phyloP scores from a whole-genome alignment of 2,113 vertebrate species.

The Pteruthius melanotis region DNA sequence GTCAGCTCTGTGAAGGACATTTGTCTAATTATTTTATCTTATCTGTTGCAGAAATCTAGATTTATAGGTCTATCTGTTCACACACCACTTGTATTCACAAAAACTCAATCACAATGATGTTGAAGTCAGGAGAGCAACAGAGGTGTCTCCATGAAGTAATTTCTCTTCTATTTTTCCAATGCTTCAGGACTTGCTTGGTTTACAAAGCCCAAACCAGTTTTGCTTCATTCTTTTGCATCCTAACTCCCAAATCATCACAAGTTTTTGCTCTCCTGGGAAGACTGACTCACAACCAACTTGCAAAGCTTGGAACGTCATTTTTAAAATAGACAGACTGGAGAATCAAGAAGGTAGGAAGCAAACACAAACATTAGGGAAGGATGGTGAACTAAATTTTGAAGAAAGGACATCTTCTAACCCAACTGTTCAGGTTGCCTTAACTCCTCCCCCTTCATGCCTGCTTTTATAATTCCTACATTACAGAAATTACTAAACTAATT shows the following conservation, averaged over 20 bases:
- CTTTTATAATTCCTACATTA: background rate
- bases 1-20: background rate
- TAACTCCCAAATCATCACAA: background rate
- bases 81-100: background rate
- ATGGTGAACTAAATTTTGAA: background rate
- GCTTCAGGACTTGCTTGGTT: background rate
- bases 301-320: background rate
- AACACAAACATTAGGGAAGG: background rate
- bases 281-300: background rate
- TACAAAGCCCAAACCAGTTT: slow-evolving; percentile 12
- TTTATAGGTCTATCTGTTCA: background rate
- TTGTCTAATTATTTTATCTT: background rate
- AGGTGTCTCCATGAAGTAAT: background rate
- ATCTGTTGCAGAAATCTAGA: background rate
- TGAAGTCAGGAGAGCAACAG: background rate
- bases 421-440: background rate
- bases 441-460: background rate
- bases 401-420: background rate
- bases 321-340: background rate
- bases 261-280: background rate
- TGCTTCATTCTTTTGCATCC: background rate
- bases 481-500: background rate
- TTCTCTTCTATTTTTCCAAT: background rate
- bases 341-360: background rate
- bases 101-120: background rate